phyloP scores from a whole-genome alignment of 2,888 invertebrate genomes.

The Cynaeus angustus region DNA sequence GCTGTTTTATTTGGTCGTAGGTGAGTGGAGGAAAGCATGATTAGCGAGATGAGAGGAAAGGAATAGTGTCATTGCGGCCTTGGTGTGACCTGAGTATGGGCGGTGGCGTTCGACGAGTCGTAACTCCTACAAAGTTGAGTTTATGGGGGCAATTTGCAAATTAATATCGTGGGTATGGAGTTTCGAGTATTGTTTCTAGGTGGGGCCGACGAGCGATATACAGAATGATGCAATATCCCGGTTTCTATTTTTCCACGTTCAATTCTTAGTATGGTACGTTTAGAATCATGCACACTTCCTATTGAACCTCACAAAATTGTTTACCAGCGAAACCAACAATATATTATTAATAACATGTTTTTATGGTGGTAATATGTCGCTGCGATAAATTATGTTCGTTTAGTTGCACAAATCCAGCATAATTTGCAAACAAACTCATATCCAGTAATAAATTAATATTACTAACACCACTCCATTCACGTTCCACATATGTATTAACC shows the following conservation, averaged over 20 bases:
- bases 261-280: too few relatives aligned
- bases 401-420: not conserved
- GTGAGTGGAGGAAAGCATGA: too few relatives aligned
- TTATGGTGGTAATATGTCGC: not conserved
- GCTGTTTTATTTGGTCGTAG: slow-evolving; percentile 16
- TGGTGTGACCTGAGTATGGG: not conserved
- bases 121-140: too few relatives aligned
- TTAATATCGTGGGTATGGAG: too few relatives aligned
- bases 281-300: not conserved
- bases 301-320: not conserved
- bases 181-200: too few relatives aligned
- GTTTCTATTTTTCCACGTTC: too few relatives aligned
- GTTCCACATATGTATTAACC: not conserved
- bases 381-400: not conserved
- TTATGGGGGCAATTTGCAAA: too few relatives aligned
- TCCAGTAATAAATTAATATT: not conserved
- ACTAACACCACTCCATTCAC: not conserved
- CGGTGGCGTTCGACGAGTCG: not conserved
- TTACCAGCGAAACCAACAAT: not conserved
- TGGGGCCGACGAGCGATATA: too few relatives aligned
- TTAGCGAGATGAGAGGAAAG: too few relatives aligned
- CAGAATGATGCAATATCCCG: too few relatives aligned
- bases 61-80: not conserved
- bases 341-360: not conserved
- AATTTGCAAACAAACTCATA: not conserved